A percentile compares a stretch with the other conserved stretches of the same genome.
phyloP scores from a whole-genome alignment of 1,140 invertebrate genomes.

The Drosophila ogumai region DNA sequence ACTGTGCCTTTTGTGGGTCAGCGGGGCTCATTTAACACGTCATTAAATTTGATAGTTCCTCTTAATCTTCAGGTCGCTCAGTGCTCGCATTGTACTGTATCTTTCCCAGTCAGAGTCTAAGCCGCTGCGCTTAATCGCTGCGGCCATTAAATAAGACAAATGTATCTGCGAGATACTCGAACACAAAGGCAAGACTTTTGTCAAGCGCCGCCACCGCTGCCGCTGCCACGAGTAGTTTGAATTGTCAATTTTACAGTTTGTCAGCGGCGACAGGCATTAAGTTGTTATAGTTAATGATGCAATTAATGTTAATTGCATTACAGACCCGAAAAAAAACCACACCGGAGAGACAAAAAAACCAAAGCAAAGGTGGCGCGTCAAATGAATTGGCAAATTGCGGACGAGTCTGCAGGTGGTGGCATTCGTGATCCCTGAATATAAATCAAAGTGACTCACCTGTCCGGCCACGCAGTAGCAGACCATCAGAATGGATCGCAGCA shows the following conservation, averaged over 20 bases:
- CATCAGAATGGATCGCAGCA: conserved; percentile 89
- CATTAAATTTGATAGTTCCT: conserved; percentile 44
- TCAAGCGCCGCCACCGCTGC: neutral
- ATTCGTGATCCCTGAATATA: neutral
- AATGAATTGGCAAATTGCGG: conserved; percentile 46
- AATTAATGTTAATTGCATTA: conserved; percentile 79
- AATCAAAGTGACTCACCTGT: conserved; percentile 85
- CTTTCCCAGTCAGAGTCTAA: conserved; percentile 2
- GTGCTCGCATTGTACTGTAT: conserved; percentile 8
- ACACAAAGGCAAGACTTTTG: conserved; percentile 42
- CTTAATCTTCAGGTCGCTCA: conserved; percentile 25
- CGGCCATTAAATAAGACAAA: conserved; percentile 77
- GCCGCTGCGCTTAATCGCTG: conserved; percentile 47
- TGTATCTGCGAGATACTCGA: conserved; percentile 60
- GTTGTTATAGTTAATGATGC: conserved; percentile 78
- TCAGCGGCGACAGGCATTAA: conserved; percentile 66
- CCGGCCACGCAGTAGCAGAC: conserved; percentile 89
- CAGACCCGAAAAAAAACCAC: conserved; percentile 18
- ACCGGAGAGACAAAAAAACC: conserved; percentile 2
- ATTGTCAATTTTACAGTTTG: conserved; percentile 56
- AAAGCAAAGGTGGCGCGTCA: conserved; percentile 30
- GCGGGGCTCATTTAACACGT: conserved; percentile 34
- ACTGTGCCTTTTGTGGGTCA: conserved; percentile 21
- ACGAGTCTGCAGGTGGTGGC: conserved; percentile 43
- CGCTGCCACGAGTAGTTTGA: conserved; percentile 34